Evolutionary conservation across 2,888 invertebrate species (phyloP), one percentile per base, ranked within the genome.

Genomic region (Cryptocheilus praepositus): DNA sequence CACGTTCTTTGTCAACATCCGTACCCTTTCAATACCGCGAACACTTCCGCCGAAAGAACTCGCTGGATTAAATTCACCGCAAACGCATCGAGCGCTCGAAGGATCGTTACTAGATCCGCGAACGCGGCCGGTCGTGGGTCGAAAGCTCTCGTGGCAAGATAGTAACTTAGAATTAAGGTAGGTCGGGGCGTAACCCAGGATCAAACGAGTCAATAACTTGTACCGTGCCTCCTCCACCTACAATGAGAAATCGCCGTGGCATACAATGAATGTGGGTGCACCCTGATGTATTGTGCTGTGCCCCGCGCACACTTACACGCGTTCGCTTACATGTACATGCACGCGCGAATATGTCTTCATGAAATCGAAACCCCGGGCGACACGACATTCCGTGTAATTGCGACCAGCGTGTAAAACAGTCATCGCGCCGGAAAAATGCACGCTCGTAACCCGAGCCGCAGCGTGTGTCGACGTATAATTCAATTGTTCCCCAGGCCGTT

Each of bases 111-210:
- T 49, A 18, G 49, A 49, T 49, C 49, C 18, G 49, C 49, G 49
- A 11, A 16, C 49, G 13, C 49, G 16, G 49, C 16, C 49, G 49
- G 59, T 66, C 76, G 73, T 73, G 70, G 76, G 73, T 64, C 74
- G 74, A 76, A 64, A 60, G 72, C 73, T 76, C 76, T 71, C 73
- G 77, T 73, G 73, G 77, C 77, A 77, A 79, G 80, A 83, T 83
- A 77, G 80, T 83, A 82, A 81, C 78, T 82, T 71, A 74, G 73
- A 79, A 81, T 85, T 85, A 79, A 83, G 84, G 81, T 84, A 84
- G 85, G 84, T 84, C 82, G 84, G 83, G 85, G 85, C 84, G 85
- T 85, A 85, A 85, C 84, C 82, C 80, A 84, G 81, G 81, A 84
- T 83, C 83, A 79, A 83, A 84, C 84, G 80, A 85, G 84, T 85